Evolutionary conservation across 1,140 invertebrate genomes (phyloP).

Genomic region (Rhyzopertha dominica): DNA sequence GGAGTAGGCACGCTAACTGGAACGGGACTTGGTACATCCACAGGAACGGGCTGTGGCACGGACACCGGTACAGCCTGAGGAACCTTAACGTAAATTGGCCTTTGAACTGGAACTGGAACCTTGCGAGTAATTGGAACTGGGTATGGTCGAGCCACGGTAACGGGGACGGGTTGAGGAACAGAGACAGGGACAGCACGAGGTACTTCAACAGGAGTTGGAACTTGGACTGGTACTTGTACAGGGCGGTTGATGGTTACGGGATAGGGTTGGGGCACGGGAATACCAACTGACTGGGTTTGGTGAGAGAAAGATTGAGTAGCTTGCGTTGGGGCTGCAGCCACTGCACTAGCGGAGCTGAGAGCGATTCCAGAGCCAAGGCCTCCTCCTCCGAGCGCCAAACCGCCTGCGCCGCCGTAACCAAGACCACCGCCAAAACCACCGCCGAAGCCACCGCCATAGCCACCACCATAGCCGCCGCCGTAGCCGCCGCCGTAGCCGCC

Average conservation of each 20-base stretch:
- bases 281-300: conserved; percentile 30
- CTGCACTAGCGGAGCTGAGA: neutral
- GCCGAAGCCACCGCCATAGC: neutral
- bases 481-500: conserved; percentile 10
- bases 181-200: conserved; percentile 38
- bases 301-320: conserved; percentile 28
- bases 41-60: conserved; percentile 36
- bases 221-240: conserved; percentile 32
- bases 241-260: conserved; percentile 31
- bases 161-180: conserved; percentile 35
- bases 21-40: conserved; percentile 30
- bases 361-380: neutral
- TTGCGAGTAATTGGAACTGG: conserved; percentile 32
- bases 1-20: conserved; percentile 30
- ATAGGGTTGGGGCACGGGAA: conserved; percentile 42
- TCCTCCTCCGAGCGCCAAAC: neutral
- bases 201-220: conserved; percentile 39
- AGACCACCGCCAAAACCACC: conserved; percentile 3
- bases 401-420: conserved; percentile 1
- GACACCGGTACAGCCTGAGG: conserved; percentile 39
- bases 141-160: conserved; percentile 32
- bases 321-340: conserved; percentile 10
- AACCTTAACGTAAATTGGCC: conserved; percentile 41
- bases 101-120: conserved; percentile 39
- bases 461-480: conserved; percentile 1